Base-by-base conservation (phyloP, 2,888 invertebrate species). In the Synanthedon vespiformis region DNA sequence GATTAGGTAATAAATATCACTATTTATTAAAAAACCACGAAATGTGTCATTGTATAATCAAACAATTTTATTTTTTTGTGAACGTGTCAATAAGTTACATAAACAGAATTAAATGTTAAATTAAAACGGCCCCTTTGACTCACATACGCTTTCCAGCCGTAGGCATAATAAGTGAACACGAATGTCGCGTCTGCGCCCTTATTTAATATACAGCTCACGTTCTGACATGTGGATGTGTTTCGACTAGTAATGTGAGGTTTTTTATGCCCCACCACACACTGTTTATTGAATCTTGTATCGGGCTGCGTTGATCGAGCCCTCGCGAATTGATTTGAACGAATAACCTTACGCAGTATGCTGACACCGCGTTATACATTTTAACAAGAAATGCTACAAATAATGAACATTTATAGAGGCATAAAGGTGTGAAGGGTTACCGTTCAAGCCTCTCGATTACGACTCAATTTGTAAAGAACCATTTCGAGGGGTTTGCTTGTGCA, bases 241-340 rank as follows among this genome's bases (percentile, higher is more conserved):
- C 55, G 84, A 76, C 74, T 86, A 68, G 67, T 69, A 78, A 85
- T 75, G 58, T 62, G 62, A 61, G 67, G 69, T 73, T 84, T 85
- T 85, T 86, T 83, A 81, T 83, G 78, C 71, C 64, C 62, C 63
- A 65, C 72, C 76, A 71, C 74, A 73, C 75, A 65, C 72, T 77
- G 80, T 80, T 79, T 82, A 86, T 84, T 84, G 81, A 84, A 85
- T 83, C 74, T 72, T 65, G 70, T 77, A 77, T 78, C 76, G 68
- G 65, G 66, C 70, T 69, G 72, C 70, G 69, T 74, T 66, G 76
- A 80, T 80, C 77, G 70, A 71, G 67, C 69, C 61, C 65, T 66
- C 64, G 65, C 44, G 14, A 44, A 44, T 44, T 44, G 44, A 44
- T 44, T 44, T 44, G 44, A n/a, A 44, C 44, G 12, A 44, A 44